Base-by-base conservation (phyloP, 2,797 vertebrate genomes). In the Graptemys geographica region DNA sequence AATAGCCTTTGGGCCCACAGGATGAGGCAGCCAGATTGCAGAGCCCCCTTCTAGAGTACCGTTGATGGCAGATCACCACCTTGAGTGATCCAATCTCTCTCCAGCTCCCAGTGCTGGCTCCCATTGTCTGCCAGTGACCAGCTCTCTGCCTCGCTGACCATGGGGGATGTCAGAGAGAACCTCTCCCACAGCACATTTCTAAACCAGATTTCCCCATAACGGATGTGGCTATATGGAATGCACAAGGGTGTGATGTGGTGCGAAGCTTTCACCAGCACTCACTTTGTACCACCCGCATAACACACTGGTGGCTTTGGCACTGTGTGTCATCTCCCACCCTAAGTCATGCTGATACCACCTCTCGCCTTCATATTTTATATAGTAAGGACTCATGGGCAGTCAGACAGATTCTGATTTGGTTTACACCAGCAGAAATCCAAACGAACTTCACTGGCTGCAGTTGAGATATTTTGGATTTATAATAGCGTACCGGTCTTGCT, bases 401-500 rank as follows among this genome's bases (percentile, higher is more conserved):
- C 4, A 88, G 56, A 84, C 21, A 88, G n/a, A 56, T 72, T 78
- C 65, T 79, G 83, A 28, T 59, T 72, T 72, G 19, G n/a, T 37
- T 72, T 37, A 41, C n/a, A 72, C 19, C n/a, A 72, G n/a, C 65
- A 23, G 31, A 72, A 41, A 41, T 41, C 69, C 69, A 41, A 37
- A 72, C n/a, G 1, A 23, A 44, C 53, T 44, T 5, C 6, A 2
- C 25, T 81, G 80, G 13, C 53, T 82, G 47, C 13, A 44, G 37
- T 79, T 15, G 79, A 51, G 74, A 41, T 76, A 44, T 83, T 74
- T 11, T 81, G 53, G 53, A 4, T 90, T 87, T 79, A 27, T 37
- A 74, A 2, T 31, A 0, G 0, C 12, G 33, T 31, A 72, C 47
- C 53, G 37, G 0, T 49, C 0, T 0, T 57, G 85, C 47, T 21